phyloP scores from a whole-genome alignment of 2,797 vertebrate genomes.

The Simalia tracyae region DNA sequence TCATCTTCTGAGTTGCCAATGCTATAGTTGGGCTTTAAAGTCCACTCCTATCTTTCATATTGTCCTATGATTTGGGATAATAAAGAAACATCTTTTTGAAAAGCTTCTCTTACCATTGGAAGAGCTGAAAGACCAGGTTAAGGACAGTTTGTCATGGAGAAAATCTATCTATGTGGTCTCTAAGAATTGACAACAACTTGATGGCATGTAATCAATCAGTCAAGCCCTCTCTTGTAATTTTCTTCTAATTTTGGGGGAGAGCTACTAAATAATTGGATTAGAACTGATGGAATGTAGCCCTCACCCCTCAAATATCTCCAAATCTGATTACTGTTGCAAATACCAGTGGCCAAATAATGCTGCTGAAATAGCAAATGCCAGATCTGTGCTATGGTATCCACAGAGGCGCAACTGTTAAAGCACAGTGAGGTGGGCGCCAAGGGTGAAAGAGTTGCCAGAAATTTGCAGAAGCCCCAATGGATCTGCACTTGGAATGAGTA shows the following conservation, averaged over 20 bases:
- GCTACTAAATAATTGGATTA: background rate
- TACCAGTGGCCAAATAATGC: accelerated
- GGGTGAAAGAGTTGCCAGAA: background rate
- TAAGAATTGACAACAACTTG: background rate
- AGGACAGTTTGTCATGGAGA: background rate
- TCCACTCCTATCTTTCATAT: background rate
- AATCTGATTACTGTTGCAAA: accelerated
- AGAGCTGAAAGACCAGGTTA: background rate
- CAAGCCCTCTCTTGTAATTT: background rate
- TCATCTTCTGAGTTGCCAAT: background rate
- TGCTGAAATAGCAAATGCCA: accelerated
- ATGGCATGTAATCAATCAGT: background rate
- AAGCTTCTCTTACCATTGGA: background rate
- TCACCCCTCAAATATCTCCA: background rate
- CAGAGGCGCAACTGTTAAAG: background rate
- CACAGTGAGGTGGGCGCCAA: accelerated
- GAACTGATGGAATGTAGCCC: background rate
- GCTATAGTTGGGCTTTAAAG: background rate
- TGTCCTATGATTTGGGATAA: background rate
- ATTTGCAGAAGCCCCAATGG: accelerated
- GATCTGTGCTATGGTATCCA: accelerated
- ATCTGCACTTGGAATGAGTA: background rate
- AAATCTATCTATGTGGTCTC: background rate
- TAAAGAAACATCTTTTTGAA: background rate
- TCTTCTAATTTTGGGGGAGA: background rate